phyloP scores from a whole-genome alignment of 2,888 invertebrate species.

The Boloria euphrosyne region DNA sequence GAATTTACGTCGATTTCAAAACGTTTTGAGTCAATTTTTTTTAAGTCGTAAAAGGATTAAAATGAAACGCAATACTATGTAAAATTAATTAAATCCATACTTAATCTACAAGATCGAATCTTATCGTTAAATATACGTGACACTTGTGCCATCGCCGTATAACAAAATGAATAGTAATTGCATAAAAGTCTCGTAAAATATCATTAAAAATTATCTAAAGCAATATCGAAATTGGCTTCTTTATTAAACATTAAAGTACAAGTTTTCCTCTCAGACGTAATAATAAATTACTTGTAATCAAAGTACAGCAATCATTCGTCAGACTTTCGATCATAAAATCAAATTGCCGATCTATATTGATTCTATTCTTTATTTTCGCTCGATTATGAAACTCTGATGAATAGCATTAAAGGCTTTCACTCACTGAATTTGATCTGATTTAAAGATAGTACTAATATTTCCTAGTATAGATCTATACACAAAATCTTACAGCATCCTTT shows the following conservation, averaged over 20 bases:
- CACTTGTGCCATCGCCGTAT: conserved; percentile 1
- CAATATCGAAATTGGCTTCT: conserved; percentile 17
- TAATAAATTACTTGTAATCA: conserved; percentile 33
- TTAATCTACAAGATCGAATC: background rate
- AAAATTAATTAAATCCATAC: background rate
- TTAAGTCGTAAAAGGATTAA: background rate
- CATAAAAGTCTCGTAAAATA: conserved; percentile 25
- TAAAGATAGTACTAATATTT: background rate
- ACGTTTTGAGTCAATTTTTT: conserved; percentile 6
- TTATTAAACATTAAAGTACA: conserved; percentile 36
- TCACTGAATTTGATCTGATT: conserved; percentile 22
- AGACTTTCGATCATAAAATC: conserved; percentile 45
- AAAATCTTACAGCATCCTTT: no score
- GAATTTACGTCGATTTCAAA: conserved; percentile 3
- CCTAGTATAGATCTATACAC: no score
- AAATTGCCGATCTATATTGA: conserved; percentile 44
- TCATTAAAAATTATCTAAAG: conserved; percentile 30
- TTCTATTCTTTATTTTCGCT: conserved; percentile 41
- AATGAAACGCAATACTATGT: background rate
- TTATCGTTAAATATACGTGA: background rate
- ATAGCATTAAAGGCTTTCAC: conserved; percentile 26
- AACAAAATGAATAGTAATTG: conserved; percentile 5
- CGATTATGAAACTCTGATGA: conserved; percentile 41
- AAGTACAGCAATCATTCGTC: conserved; percentile 30
- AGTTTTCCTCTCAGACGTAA: conserved; percentile 32